phyloP scores from a whole-genome alignment of 2,113 vertebrate genomes.

The Notothenia rossii region DNA sequence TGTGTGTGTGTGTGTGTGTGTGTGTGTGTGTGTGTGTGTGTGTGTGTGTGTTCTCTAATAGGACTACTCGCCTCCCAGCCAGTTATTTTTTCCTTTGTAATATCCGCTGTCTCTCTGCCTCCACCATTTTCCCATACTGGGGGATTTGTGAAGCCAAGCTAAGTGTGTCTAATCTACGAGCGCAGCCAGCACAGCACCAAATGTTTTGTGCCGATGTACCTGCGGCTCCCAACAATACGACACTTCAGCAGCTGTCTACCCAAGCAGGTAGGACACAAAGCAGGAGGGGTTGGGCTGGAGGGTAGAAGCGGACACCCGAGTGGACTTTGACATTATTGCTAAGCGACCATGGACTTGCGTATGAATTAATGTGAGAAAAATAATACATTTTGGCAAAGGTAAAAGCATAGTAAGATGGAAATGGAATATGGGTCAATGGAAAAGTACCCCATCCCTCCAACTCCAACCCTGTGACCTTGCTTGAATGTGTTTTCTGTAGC shows the following conservation, averaged over 20 bases:
- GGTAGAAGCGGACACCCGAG: slow-evolving; percentile 39
- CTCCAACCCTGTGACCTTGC: slow-evolving; percentile 51
- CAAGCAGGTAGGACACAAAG: slow-evolving; percentile 40
- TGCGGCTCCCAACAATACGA: slow-evolving; percentile 48
- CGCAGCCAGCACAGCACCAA: slow-evolving; percentile 53
- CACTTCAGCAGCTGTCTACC: slow-evolving; percentile 46
- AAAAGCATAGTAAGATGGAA: slow-evolving; percentile 8
- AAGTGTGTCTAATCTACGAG: slow-evolving; percentile 73
- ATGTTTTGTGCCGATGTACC: slow-evolving; percentile 56
- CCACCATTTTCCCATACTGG: slow-evolving; percentile 8
- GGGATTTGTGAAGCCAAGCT: slow-evolving; percentile 59
- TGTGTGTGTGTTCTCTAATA: slow-evolving; percentile 28
- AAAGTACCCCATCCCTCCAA: slow-evolving; percentile 4
- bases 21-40: too few species aligned
- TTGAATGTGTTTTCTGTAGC: slow-evolving; percentile 75
- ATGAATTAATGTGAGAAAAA: slow-evolving; percentile 12
- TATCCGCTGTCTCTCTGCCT: slow-evolving; percentile 27
- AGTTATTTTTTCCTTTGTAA: slow-evolving; percentile 41
- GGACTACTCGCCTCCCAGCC: neutral
- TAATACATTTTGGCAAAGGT: neutral
- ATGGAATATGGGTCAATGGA: slow-evolving; percentile 26
- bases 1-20: neutral
- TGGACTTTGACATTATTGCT: slow-evolving; percentile 41
- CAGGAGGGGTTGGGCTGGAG: slow-evolving; percentile 19
- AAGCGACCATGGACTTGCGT: slow-evolving; percentile 2